Evolutionary conservation across 2,113 vertebrate species (phyloP).

Genomic region (Caranx ignobilis): DNA sequence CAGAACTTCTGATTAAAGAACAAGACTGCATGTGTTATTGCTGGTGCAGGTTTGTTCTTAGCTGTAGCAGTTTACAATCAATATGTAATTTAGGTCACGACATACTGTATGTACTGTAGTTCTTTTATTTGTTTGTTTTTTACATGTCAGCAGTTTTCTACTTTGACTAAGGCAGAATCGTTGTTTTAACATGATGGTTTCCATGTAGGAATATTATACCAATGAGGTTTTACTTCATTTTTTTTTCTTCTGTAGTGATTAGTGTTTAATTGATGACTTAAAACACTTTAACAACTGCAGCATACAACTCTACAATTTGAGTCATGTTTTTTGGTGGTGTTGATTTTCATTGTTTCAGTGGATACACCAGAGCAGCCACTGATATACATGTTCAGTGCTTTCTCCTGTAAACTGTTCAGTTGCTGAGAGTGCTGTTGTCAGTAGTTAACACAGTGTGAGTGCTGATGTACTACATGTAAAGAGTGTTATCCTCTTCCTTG

Average conservation of each 20-base stretch:
- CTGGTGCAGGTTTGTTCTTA: conserved; percentile 32
- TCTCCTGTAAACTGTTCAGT: neutral
- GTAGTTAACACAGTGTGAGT: conserved; percentile 8
- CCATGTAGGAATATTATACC: neutral
- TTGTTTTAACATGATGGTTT: conserved; percentile 5
- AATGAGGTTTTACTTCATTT: conserved; percentile 58
- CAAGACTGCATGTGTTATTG: conserved; percentile 7
- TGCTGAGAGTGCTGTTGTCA: neutral
- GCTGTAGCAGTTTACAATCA: conserved; percentile 66
- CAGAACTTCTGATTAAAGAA: neutral
- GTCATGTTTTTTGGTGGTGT: conserved; percentile 23
- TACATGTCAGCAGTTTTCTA: conserved; percentile 35
- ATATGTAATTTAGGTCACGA: conserved; percentile 34
- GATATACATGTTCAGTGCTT: neutral
- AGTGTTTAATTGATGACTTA: conserved; percentile 26
- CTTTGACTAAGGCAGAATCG: conserved; percentile 38
- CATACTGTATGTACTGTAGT: conserved; percentile 31
- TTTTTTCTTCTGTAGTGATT: conserved; percentile 25
- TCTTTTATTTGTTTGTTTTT: conserved; percentile 32
- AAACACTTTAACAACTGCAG: conserved; percentile 10
- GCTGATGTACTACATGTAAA: neutral
- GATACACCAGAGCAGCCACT: neutral
- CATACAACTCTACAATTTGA: conserved; percentile 9
- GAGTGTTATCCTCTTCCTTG: neutral
- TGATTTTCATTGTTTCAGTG: conserved; percentile 24